Evolutionary conservation across 2,888 invertebrate genomes (phyloP), one percentile per base, ranked within the genome.

Genomic region (Agrotis exclamationis): DNA sequence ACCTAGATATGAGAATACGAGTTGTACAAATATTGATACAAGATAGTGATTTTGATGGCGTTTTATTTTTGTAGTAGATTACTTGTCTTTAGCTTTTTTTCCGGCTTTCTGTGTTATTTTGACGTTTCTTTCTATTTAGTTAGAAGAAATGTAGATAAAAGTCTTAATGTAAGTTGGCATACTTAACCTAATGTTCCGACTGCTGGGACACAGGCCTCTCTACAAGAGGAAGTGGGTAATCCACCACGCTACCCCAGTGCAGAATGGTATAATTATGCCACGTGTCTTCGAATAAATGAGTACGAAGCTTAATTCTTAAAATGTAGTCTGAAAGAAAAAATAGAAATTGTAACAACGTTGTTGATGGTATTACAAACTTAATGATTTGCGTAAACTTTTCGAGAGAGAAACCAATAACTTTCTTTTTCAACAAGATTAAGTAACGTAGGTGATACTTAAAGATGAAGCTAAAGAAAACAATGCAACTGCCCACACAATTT

Each of bases 11-110:
- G 65, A 58, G 85, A 90, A 88, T 91, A 91, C 84, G 83, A 78
- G 73, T 82, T 80, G 83, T 83, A 70, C 87, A 91, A 93, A 93
- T 92, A 92, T 93, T 92, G 86, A 86, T 86, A 44, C n/a, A 22
- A 82, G 79, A 79, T 82, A 82, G 48, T 56, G 63, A 65, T 65
- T 59, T 39, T 48, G n/a, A 44, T 58, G 48, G 51, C 48, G 56
- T 54, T 50, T 63, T 73, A 76, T 73, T 79, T 79, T 73, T 48
- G 48, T 74, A 51, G 63, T 50, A 58, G 59, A 79, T 75, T 67
- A 58, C 45, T 63, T 63, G 20, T 39, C 13, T 47, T 45, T 47
- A 39, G 33, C 3, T n/a, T 53, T 28, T 70, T 76, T 78, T 73
- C 56, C 51, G 28, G 48, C 20, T 50, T 74, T 45, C 20, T 3